These are phyloP conservation scores for Yponomeuta plumbellus DNA, from an alignment of 2,888 invertebrate genomes.

Conservation along the genomic window DNA sequence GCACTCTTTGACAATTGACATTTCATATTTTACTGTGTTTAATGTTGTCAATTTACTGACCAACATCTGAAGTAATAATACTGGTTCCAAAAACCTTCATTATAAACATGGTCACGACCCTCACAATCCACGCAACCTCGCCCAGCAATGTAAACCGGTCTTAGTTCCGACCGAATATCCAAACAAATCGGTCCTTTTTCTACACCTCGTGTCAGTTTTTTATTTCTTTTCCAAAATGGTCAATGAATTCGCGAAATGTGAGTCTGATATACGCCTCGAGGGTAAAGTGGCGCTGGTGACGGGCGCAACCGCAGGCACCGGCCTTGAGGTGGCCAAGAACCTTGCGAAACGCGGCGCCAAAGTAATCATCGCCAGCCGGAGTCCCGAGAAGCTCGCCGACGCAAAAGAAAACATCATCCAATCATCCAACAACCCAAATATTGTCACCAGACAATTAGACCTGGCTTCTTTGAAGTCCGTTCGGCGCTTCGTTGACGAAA, in stretches of 20 bases:
- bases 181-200: slow-evolving; percentile 24
- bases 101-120: not conserved
- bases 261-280: slow-evolving; percentile 38
- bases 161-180: not conserved
- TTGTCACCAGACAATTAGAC: slow-evolving; percentile 58
- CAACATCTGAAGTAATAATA: not conserved
- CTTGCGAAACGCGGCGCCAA: slow-evolving; percentile 70
- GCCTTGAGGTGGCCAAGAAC: slow-evolving; percentile 53
- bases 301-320: slow-evolving; percentile 53
- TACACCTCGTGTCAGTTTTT: not conserved
- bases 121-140: not conserved
- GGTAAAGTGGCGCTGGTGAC: slow-evolving; percentile 60
- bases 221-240: not conserved
- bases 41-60: no score
- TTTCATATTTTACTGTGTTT: no score
- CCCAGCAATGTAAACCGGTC: not conserved
- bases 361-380: slow-evolving; percentile 75
- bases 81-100: not conserved
- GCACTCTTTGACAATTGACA: not conserved
- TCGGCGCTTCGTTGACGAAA: slow-evolving; percentile 75
- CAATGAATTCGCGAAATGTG: slow-evolving; percentile 43
- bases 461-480: slow-evolving; percentile 69
- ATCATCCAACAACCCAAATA: slow-evolving; percentile 36
- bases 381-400: slow-evolving; percentile 40
- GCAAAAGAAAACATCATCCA: slow-evolving; percentile 38